Evolutionary conservation across 1,140 invertebrate species (phyloP), one percentile per base, ranked within the genome.

Genomic region (Elymnias hypermnestra): DNA sequence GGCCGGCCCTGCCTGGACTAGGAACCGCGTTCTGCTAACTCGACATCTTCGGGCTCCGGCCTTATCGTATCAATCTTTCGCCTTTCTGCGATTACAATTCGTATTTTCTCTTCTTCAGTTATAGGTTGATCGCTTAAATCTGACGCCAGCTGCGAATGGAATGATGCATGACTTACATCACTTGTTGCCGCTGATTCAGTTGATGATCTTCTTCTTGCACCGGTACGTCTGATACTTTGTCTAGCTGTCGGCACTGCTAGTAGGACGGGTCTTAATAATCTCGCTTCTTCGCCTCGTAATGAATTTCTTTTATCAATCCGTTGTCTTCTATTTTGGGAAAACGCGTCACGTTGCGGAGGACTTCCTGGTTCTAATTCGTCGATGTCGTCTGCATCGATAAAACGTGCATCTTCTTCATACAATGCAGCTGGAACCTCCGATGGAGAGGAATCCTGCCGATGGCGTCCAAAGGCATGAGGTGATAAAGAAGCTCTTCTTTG

Each of bases 1-100:
- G 76, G 81, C 76, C 81, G 81, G 81, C 75, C 70, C 57, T 69
- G 76, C 78, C 78, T 73, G 81, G 68, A 83, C 78, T 84, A 84
- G 78, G 78, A 84, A 37, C 71, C 76, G 51, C 77, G 65, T 50
- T 84, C 81, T n/a, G 74, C 64, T 33, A 84, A 53, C 56, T 84
- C 81, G 33, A 84, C 77, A 5, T 84, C 81, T 14, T 78, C 77
- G n/a, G 63, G 52, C 26, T 85, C 82, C 1, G 83, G 76, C 50
- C 71, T 72, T 13, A 64, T 51, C 14, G 68, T 40, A 19, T 87
- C 86, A 14, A 86, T 82, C 56, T 83, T 85, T 49, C 86, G 55
- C 49, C 86, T 73, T 53, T 87, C 83, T 1, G 83, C 83, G 65
- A 86, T 87, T 3, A 86, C 83, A 57, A 84, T 86, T 45, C 82